Evolutionary conservation across 2,888 invertebrate genomes (phyloP).

Genomic region (Drosophila melanosoma): DNA sequence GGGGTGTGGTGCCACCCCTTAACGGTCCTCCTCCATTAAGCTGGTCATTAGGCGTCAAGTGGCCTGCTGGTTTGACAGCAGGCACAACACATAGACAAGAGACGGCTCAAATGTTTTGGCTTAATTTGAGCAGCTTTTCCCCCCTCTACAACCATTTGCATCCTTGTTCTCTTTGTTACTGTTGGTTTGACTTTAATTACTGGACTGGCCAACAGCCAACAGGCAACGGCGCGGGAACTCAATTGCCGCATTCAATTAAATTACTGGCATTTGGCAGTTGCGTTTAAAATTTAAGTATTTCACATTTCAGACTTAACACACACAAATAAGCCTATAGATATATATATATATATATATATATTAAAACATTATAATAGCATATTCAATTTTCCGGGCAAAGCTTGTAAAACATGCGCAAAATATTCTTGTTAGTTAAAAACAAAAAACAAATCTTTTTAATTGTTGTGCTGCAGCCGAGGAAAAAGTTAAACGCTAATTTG

Average conservation of each 20-base stretch:
- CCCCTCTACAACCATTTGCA: not conserved
- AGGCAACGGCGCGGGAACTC: slow-evolving; percentile 40
- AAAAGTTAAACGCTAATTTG: slow-evolving; percentile 64
- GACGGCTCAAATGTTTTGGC: slow-evolving; percentile 64
- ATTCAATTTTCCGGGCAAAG: slow-evolving; percentile 8
- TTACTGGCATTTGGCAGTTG: slow-evolving; percentile 54
- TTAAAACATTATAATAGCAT: not conserved
- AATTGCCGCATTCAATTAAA: slow-evolving; percentile 67
- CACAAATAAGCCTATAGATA: not conserved
- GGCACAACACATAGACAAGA: slow-evolving; percentile 45
- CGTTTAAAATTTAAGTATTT: slow-evolving; percentile 47
- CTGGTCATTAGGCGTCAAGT: slow-evolving; percentile 79
- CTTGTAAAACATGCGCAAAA: slow-evolving; percentile 35
- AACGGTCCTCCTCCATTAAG: slow-evolving; percentile 55
- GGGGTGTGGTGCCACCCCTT: slow-evolving; percentile 1
- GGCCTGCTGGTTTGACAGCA: slow-evolving; percentile 62
- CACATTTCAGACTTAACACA: slow-evolving; percentile 10
- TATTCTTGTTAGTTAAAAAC: slow-evolving; percentile 33
- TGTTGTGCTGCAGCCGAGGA: slow-evolving; percentile 45
- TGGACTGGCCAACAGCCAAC: slow-evolving; percentile 45
- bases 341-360: not conserved
- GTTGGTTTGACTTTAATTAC: slow-evolving; percentile 68
- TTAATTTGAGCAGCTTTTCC: slow-evolving; percentile 65
- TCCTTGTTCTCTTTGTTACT: slow-evolving; percentile 5
- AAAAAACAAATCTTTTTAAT: slow-evolving; percentile 71